A percentile compares a stretch with the other conserved stretches of the same genome.
Conservation (phyloP, 2,113 vertebrate genomes). For the Rutilus rutilus region DNA sequence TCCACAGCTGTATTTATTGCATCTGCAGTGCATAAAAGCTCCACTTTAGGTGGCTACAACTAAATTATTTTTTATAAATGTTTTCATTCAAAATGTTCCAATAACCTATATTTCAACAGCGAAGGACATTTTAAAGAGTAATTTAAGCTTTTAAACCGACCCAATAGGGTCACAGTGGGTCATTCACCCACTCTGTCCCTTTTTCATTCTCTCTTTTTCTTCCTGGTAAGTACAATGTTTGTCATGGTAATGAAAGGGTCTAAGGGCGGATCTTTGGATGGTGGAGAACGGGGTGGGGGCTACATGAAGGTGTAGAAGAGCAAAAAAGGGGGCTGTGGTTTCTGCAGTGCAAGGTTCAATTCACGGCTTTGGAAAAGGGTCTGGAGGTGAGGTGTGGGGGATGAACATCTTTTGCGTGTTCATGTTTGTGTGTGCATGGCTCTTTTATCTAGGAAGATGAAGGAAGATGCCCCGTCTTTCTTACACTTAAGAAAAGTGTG, state of each 20-base stretch:
- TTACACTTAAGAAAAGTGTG: too few relatives aligned
- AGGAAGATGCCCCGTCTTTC: too few relatives aligned
- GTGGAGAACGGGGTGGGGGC: constrained; percentile 64
- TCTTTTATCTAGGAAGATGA: not conserved
- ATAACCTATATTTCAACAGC: constrained; percentile 24
- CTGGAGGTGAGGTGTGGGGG: not conserved
- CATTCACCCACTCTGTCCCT: constrained; percentile 62
- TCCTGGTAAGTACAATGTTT: constrained; percentile 64
- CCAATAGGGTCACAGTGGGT: constrained; percentile 3
- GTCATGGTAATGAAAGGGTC: constrained; percentile 75
- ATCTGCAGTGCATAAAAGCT: not conserved
- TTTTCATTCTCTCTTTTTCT: constrained; percentile 56
- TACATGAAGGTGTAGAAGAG: constrained; percentile 50
- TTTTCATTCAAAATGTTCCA: not conserved
- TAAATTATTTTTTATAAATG: not conserved
- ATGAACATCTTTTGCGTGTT: not conserved
- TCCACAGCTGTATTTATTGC: constrained; percentile 9
- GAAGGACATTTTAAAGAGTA: constrained; percentile 25
- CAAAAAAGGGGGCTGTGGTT: constrained; percentile 57
- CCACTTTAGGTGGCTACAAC: not conserved
- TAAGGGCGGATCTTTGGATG: constrained; percentile 62
- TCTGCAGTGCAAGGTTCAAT: constrained; percentile 39
- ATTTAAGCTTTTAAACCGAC: constrained; percentile 25
- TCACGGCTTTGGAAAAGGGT: not conserved
- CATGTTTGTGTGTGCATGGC: not conserved